Conservation (phyloP, 2,888 invertebrate species). For the Isoperla grammatica region DNA sequence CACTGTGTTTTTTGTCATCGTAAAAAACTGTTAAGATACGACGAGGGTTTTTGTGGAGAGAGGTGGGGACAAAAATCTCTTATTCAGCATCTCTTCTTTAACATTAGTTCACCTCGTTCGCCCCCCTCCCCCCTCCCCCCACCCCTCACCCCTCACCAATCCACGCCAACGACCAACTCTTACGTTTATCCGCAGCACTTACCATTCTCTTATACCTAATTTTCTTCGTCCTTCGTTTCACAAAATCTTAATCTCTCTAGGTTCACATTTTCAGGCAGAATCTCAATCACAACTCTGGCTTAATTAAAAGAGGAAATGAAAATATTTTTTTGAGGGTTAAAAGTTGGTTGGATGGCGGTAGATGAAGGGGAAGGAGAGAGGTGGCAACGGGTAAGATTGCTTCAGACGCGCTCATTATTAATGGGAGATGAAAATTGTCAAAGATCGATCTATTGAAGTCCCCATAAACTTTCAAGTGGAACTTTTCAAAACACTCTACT, state of each 20-base stretch:
- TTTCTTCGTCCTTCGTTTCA: slow-evolving; percentile 14
- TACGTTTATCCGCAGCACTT: no score
- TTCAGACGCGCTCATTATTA: slow-evolving; percentile 10
- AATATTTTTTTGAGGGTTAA: not conserved
- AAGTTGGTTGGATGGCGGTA: not conserved
- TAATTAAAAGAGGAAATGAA: slow-evolving; percentile 24
- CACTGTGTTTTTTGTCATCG: no score
- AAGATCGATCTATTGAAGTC: slow-evolving; percentile 6
- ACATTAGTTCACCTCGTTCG: no score
- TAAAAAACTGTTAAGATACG: no score
- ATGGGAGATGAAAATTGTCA: slow-evolving; percentile 11
- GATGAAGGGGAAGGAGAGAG: not conserved
- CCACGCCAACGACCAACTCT: no score
- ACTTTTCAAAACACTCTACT: slow-evolving; percentile 9
- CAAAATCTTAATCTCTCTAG: slow-evolving; percentile 22
- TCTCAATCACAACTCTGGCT: slow-evolving; percentile 26
- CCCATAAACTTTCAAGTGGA: not conserved
- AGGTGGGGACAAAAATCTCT: no score
- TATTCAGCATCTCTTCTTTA: no score
- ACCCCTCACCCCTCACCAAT: no score
- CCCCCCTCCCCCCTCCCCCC: no score
- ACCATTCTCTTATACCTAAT: slow-evolving; percentile 5
- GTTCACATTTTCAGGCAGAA: slow-evolving; percentile 18
- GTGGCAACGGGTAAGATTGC: not conserved
- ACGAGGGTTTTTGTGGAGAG: no score